Evolutionary conservation across 2,888 invertebrate species (phyloP).

Genomic region (Oasisia sp.): DNA sequence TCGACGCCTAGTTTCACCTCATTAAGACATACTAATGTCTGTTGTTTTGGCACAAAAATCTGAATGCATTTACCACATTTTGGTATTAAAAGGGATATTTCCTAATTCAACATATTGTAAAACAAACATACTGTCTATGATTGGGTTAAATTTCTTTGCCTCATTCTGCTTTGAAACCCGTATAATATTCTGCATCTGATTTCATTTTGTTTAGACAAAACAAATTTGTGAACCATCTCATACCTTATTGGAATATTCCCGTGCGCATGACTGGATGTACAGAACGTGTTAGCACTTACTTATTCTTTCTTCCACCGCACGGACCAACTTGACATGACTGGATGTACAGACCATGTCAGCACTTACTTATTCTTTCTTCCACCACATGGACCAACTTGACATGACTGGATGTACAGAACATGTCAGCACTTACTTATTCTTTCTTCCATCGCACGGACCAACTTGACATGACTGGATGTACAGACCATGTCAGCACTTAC

Average conservation of each 20-base stretch:
- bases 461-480: conserved; percentile 73
- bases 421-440: conserved; percentile 53
- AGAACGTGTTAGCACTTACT: conserved; percentile 52
- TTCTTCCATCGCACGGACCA: conserved; percentile 86
- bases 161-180: too few relatives aligned
- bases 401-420: conserved; percentile 63
- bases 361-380: conserved; percentile 72
- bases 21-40: too few relatives aligned
- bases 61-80: background rate
- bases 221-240: too few relatives aligned
- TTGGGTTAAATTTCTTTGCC: too few relatives aligned
- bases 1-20: too few relatives aligned
- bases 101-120: too few relatives aligned
- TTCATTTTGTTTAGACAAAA: too few relatives aligned
- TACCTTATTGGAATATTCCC: too few relatives aligned
- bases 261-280: too few relatives aligned
- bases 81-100: background rate
- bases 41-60: background rate
- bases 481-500: conserved; percentile 49
- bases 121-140: too few relatives aligned
- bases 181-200: too few relatives aligned
- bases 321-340: conserved; percentile 79
- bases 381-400: conserved; percentile 85
- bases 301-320: conserved; percentile 79
- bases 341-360: background rate